Base-by-base conservation (phyloP, 1,140 invertebrate species). In the Marisa cornuarietis region DNA sequence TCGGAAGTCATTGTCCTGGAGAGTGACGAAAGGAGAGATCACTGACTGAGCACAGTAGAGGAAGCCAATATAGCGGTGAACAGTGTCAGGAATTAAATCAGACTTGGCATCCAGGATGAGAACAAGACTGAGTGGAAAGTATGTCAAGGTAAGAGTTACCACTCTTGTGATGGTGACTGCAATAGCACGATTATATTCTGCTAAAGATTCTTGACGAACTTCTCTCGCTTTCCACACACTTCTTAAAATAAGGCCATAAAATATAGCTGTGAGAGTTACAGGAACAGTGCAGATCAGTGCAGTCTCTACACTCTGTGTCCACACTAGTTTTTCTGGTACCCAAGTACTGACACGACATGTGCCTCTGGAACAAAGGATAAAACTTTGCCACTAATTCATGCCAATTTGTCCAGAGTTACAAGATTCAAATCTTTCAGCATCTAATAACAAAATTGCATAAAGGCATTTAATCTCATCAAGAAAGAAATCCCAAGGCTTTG, bases 1-100 rank as follows among this genome's bases (percentile, higher is more conserved):
- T 42, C 61, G 24, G 74, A 76, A 76, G 24, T 76, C 74, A 63
- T 76, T 31, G 61, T 76, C 74, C 74, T 76, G 74, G 26, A 76
- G 74, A 24, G 74, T 76, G 61, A 76, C 61, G 26, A 76, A 76
- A 63, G 74, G 74, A 7, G 74, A 76, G 24, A 76, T 26, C 24
- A n/a, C 61, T 16, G 74, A 76, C 74, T 76, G 74, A 61, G 65
- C 58, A 61, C 74, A 76, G 31, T 65, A 63, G 6, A 76, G 31
- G 61, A 65, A 63, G 9, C 74, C 61, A 20, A 76, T 42, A 58
- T 76, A 76, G 26, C 74, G 58, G 74, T 65, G 74, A 18, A 24
- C 74, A 14, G 74, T 63, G 4, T 76, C 74, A 18, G 74, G 61
- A 1, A 76, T 14, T 42, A 65, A 26, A 18, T 52, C 72, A n/a